A percentile compares a stretch with the other conserved stretches of the same genome.
phyloP scores from a whole-genome alignment of 1,140 invertebrate species.

The Palaemon carinicauda region DNA sequence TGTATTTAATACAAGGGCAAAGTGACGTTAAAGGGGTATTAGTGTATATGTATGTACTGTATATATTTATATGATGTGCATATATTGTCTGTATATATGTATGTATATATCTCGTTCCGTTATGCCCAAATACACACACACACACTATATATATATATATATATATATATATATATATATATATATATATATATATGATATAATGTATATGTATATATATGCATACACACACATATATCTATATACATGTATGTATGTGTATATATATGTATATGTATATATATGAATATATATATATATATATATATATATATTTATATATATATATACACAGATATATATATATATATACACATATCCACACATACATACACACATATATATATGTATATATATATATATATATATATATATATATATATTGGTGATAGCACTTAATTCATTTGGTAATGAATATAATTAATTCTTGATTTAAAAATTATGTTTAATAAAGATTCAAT shows the following conservation, averaged over 20 bases:
- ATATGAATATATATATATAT: constrained; percentile 6
- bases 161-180: not conserved
- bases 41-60: too few species aligned
- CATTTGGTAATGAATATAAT: not conserved
- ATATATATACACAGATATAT: not conserved
- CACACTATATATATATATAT: not conserved
- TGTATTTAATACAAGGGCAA: too few species aligned
- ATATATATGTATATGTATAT: not conserved
- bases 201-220: constrained; percentile 9
- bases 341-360: not conserved
- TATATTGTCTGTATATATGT: too few species aligned
- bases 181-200: constrained; percentile 23
- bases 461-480: not conserved
- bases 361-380: not conserved
- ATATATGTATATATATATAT: not conserved
- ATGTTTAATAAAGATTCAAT: not conserved
- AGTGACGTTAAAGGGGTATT: too few species aligned
- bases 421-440: not conserved
- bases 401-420: not conserved
- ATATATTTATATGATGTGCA: too few species aligned
- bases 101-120: not conserved
- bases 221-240: not conserved
- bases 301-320: constrained; percentile 21
- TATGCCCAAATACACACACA: not conserved
- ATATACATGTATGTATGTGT: not conserved